phyloP scores from a whole-genome alignment of 2,113 vertebrate species.

The Sylvietta virens region DNA sequence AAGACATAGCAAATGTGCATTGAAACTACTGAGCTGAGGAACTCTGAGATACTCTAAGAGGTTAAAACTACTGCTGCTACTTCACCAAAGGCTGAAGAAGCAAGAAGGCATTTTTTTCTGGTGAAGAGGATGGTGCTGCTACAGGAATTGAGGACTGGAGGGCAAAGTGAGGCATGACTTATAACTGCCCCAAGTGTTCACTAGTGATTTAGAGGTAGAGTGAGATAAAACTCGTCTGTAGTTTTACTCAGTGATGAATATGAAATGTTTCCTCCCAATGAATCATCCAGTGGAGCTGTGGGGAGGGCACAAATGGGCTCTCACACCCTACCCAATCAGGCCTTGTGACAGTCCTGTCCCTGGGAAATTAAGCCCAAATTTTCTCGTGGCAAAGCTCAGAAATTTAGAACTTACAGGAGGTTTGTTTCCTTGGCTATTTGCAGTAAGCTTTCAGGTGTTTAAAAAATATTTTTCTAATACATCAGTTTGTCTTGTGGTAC shows the following conservation, averaged over 20 bases:
- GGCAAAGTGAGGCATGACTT: background rate
- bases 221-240: background rate
- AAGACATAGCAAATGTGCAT: background rate
- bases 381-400: background rate
- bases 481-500: background rate
- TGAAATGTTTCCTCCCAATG: accelerated
- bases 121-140: background rate
- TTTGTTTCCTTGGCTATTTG: background rate
- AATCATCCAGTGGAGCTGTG: background rate
- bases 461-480: constrained; percentile 37
- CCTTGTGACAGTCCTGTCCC: background rate
- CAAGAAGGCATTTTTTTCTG: background rate
- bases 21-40: background rate
- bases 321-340: background rate
- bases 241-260: accelerated
- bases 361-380: background rate
- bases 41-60: background rate
- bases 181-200: background rate
- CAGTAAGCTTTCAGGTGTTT: background rate
- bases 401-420: background rate
- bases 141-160: background rate
- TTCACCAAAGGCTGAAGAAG: background rate
- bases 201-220: background rate
- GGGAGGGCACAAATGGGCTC: background rate
- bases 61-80: background rate